phyloP scores from a whole-genome alignment of 2,888 invertebrate genomes.

The Ctena decussata region DNA sequence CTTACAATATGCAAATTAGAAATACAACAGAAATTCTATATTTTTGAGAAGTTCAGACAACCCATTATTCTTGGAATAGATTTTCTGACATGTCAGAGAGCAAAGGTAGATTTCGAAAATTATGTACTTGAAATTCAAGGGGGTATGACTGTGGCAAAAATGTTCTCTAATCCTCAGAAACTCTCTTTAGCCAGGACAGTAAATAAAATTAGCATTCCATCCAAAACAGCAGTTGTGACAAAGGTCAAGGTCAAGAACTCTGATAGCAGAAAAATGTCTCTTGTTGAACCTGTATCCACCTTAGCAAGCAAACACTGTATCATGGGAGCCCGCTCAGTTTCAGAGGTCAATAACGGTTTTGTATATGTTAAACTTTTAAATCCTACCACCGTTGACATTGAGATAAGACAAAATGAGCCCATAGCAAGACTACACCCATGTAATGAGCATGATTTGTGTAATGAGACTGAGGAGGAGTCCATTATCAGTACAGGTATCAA shows the following conservation, averaged over 20 bases:
- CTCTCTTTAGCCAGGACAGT: neutral
- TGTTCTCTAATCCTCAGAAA: neutral
- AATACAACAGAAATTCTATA: neutral
- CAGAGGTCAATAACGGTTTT: neutral
- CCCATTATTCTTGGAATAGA: neutral
- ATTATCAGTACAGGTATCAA: neutral
- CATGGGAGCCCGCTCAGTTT: neutral
- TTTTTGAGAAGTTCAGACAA: neutral
- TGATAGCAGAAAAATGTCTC: neutral
- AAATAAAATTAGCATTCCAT: slow-evolving; percentile 9
- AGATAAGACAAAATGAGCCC: slow-evolving; percentile 9
- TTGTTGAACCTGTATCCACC: neutral
- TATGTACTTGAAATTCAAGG: neutral
- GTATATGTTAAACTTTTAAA: neutral
- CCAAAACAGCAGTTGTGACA: neutral
- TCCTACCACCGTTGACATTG: neutral
- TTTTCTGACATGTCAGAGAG: neutral
- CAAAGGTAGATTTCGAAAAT: neutral
- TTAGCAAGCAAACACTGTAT: neutral
- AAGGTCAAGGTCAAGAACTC: neutral
- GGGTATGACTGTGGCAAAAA: neutral
- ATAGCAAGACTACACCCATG: neutral
- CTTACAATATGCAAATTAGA: neutral
- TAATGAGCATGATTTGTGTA: neutral
- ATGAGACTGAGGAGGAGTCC: neutral